Percentiles rank a stretch among this genome's conserved stretches.
These are phyloP conservation scores for Peromyscus maniculatus DNA, from an alignment of 2,113 vertebrate genomes.

Conservation along the genomic window DNA sequence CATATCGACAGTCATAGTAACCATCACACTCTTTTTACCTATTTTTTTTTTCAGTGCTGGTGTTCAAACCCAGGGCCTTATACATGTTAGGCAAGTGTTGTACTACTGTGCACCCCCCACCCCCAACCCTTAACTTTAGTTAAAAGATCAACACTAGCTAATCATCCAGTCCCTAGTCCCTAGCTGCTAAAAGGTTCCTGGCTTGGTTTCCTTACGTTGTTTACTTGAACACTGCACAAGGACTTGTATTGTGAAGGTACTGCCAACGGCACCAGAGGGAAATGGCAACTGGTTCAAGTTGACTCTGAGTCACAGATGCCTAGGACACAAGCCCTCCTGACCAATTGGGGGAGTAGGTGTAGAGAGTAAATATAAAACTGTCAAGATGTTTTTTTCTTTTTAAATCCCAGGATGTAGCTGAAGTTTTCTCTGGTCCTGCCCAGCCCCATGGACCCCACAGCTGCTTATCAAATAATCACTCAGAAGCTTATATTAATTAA, in stretches of 20 bases:
- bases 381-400: slow-evolving; percentile 45
- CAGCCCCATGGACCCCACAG: no score
- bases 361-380: slow-evolving; percentile 27
- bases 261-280: slow-evolving; percentile 8
- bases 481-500: no score
- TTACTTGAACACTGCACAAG: background rate
- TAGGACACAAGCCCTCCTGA: background rate
- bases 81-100: background rate
- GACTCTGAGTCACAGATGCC: slow-evolving; percentile 7
- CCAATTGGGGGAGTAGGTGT: background rate
- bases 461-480: no score
- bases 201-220: background rate
- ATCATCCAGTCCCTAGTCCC: background rate
- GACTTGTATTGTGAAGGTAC: background rate
- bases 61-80: background rate
- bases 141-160: background rate
- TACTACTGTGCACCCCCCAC: background rate
- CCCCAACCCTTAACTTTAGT: background rate
- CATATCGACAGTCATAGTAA: background rate
- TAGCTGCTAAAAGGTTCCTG: background rate
- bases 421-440: no score
- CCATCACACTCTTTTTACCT: background rate
- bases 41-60: background rate
- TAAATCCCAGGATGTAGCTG: background rate
- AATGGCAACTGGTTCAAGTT: background rate